phyloP scores from a whole-genome alignment of 1,140 invertebrate species.

The Oncopeltus fasciatus region DNA sequence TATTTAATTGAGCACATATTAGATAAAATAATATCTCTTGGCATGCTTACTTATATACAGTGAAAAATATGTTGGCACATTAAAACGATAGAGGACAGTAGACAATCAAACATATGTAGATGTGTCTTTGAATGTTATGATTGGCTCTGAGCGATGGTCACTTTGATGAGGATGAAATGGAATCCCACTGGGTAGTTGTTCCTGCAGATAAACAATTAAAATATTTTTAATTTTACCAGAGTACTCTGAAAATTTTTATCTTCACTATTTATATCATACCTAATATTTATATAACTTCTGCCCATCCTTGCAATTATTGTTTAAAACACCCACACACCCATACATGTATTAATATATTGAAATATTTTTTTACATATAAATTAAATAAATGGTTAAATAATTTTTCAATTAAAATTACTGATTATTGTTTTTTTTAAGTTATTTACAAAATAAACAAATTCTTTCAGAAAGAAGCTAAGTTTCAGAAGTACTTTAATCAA shows the following conservation, averaged over 20 bases:
- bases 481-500: too few species aligned
- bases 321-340: neutral
- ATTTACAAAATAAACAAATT: neutral
- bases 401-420: neutral
- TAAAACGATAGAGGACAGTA: too few species aligned
- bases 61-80: too few species aligned
- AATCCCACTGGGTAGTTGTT: constrained; percentile 11
- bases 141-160: constrained; percentile 22
- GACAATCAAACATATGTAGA: neutral
- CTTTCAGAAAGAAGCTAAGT: too few species aligned
- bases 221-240: neutral
- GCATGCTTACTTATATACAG: too few species aligned
- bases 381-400: neutral
- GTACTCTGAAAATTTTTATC: neutral
- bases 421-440: neutral
- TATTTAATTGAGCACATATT: neutral
- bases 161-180: neutral
- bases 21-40: neutral
- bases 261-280: neutral
- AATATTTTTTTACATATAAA: neutral
- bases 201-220: constrained; percentile 8
- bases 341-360: neutral
- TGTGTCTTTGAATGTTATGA: constrained; percentile 23
- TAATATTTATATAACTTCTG: neutral
- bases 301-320: neutral